Evolutionary conservation across 2,888 invertebrate species (phyloP), one percentile per base, ranked within the genome.

Genomic region (Lycaena phlaeas): DNA sequence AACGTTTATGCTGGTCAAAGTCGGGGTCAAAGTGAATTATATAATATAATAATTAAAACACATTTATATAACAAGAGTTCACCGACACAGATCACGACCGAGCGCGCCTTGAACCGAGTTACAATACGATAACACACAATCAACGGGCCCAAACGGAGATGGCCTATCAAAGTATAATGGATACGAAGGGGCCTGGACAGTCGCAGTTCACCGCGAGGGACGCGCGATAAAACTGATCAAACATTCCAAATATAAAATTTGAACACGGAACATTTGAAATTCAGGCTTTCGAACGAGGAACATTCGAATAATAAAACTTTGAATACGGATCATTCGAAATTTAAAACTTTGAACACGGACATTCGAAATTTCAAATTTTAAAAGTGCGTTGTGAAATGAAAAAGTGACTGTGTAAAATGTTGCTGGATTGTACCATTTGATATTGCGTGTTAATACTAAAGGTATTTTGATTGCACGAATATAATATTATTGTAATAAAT

Each of bases 111-210:
- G 46, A 46, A 49, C 50, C 43, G 45, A 41, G 45, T 46, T 44
- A 52, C 49, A 45, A 48, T 52, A 52, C 45, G 48, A 48, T 53
- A 49, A 53, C 50, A 47, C 69, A 68, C 73, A 69, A 68, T 67
- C 64, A 68, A 65, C 59, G 61, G 61, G 54, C 51, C 61, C 56
- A 61, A 78, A 78, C 82, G 82, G 82, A 82, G 81, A 65, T 82
- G 67, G 70, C 64, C 75, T 64, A 82, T 82, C 82, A 82, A 75
- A 74, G 68, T 65, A 71, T 79, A 75, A 79, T 77, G 68, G 71
- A 69, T 62, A 57, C 61, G 63, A 65, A 76, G 82, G 81, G 82
- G 79, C 74, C 77, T 69, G 70, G 68, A 52, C 70, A 68, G 64
- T 68, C 59, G 60, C 51, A 56, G 62, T 63, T 70, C 67, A 74